These are phyloP conservation scores for Ispidina picta DNA, from an alignment of 2,797 vertebrate genomes.

Conservation along the genomic window DNA sequence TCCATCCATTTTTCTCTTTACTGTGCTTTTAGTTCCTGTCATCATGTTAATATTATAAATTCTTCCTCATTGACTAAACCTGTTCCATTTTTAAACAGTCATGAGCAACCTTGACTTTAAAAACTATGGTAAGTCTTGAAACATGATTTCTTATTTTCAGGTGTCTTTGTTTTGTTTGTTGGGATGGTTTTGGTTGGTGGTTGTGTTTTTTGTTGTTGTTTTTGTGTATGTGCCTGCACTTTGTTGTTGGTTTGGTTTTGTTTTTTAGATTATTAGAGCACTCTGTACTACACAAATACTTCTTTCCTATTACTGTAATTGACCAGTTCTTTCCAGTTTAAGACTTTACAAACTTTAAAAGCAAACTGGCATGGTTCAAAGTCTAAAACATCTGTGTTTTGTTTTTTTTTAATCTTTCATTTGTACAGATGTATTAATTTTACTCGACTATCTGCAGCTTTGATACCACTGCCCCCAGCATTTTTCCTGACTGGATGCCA, in stretches of 20 bases:
- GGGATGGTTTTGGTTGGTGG: no score
- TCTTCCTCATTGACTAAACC: background rate
- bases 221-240: no score
- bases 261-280: background rate
- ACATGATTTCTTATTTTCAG: background rate
- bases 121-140: background rate
- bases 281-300: background rate
- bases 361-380: background rate
- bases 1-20: background rate
- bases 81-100: background rate
- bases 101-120: background rate
- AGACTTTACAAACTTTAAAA: background rate
- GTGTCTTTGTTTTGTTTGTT: background rate
- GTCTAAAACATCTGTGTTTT: background rate
- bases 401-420: background rate
- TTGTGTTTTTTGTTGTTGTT: no score
- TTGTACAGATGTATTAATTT: background rate
- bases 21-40: background rate
- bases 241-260: no score
- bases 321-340: background rate
- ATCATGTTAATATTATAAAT: background rate
- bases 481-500: conserved; percentile 15
- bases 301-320: background rate
- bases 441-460: background rate
- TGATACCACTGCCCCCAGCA: background rate